Evolutionary conservation across 1,140 invertebrate genomes (phyloP), one percentile per base, ranked within the genome.

Genomic region (Bombus polaris): DNA sequence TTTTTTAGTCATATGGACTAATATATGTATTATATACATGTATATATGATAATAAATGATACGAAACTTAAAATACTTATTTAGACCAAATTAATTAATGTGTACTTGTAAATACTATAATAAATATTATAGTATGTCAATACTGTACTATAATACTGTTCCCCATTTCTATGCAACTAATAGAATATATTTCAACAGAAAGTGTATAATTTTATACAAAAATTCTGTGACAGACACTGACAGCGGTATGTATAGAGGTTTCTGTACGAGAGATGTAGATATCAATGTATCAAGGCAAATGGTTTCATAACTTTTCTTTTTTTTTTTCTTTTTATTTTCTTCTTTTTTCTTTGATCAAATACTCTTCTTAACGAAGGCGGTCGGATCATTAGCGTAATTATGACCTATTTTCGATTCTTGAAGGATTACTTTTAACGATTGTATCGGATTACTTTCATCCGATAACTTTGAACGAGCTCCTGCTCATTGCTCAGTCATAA

Each of bases 381-480:
- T 25, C 3, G 10, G 25, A 71, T 71, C 10, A 25, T 39, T 13
- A 13, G 39, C 4, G 13, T 32, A 59, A 18, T 35, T 12, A 9
- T 6, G 25, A n/a, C 53, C 35, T 15, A 18, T 42, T 25, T 22
- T 62, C 35, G 2, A 42, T 32, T 42, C 15, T 42, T 18, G 3
- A 22, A 74, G 15, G 9, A 9, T 6, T n/a, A 32, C 10, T 12
- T 12, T 62, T 62, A 53, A 53, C 18, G 18, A 22, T 22, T n/a
- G 12, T 35, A 35, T 47, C 5, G 53, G 44, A 75, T 75, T 83
- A 83, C 47, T 75, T 75, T 74, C 39, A 22, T 28, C 47, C 25
- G 22, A 42, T 28, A 35, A 32, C n/a, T 8, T 57, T 37, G 35
- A 42, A 37, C 32, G 35, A 77, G 39, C 35, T n/a, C 59, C 12